Percentiles rank a stretch among this genome's conserved stretches.
Conservation (phyloP, 2,113 vertebrate genomes). For the Prochilodus magdalenae region DNA sequence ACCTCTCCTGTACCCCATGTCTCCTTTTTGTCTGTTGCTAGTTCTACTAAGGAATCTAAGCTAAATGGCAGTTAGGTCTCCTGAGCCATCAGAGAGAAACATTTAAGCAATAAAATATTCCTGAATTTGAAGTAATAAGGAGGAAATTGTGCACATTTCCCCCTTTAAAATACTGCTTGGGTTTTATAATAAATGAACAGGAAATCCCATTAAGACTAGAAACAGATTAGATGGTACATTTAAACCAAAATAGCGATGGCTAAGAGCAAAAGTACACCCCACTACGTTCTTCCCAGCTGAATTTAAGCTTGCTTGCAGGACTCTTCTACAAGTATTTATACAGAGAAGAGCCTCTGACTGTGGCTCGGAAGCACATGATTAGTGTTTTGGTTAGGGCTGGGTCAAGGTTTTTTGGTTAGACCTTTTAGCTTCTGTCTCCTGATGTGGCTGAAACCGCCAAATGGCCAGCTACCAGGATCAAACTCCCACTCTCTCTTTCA, state of each 20-base stretch:
- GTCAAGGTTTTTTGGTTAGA: conserved; percentile 18
- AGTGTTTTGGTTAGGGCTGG: conserved; percentile 42
- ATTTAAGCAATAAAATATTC: too few species aligned
- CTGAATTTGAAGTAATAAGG: too few species aligned
- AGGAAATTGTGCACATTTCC: neutral
- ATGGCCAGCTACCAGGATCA: conserved; percentile 34
- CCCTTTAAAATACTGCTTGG: neutral
- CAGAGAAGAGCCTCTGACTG: neutral
- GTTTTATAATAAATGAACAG: neutral
- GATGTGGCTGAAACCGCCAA: conserved; percentile 41
- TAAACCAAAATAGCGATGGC: conserved; percentile 16
- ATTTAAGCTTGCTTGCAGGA: neutral
- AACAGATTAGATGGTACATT: conserved; percentile 2
- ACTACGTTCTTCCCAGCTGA: neutral
- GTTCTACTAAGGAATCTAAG: too few species aligned
- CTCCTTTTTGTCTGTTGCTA: too few species aligned
- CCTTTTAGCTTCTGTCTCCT: conserved; percentile 1
- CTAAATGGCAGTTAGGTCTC: too few species aligned
- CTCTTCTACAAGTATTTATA: conserved; percentile 29
- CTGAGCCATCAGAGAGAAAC: too few species aligned
- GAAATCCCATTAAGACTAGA: neutral
- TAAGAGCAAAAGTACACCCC: conserved; percentile 12
- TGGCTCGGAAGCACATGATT: conserved; percentile 35
- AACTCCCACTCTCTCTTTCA: conserved; percentile 22
- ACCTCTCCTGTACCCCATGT: too few species aligned